These are phyloP conservation scores for Cebidichthys violaceus DNA, from an alignment of 2,113 vertebrate species.

Conservation along the genomic window DNA sequence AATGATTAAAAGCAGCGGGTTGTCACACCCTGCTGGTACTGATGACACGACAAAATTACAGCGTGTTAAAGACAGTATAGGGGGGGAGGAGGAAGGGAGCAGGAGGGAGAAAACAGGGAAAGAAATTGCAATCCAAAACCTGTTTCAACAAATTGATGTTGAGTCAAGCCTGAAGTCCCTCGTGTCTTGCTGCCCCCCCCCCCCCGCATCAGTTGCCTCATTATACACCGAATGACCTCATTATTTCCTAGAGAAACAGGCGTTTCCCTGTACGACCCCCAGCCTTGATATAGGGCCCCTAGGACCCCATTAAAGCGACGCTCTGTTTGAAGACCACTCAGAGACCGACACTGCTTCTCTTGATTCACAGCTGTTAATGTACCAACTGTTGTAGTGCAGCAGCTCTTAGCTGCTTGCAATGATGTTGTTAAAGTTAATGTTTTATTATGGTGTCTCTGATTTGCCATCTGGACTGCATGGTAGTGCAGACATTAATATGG, in stretches of 20 bases:
- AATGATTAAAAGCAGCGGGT: constrained; percentile 82
- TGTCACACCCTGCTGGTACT: constrained; percentile 73
- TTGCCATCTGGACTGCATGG: constrained; percentile 69
- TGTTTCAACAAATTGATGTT: constrained; percentile 65
- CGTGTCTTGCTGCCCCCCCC: constrained; percentile 10
- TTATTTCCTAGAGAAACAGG: constrained; percentile 75
- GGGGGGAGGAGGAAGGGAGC: constrained; percentile 13
- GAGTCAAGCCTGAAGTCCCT: constrained; percentile 65
- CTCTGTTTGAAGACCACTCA: constrained; percentile 69
- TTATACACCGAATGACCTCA: constrained; percentile 76
- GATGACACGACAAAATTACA: constrained; percentile 78
- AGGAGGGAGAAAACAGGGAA: constrained; percentile 16
- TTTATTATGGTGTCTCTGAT: constrained; percentile 68
- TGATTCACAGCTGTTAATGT: constrained; percentile 66
- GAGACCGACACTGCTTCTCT: constrained; percentile 58
- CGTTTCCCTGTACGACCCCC: constrained; percentile 63
- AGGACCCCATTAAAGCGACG: constrained; percentile 73
- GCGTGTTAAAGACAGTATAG: constrained; percentile 63
- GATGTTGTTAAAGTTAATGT: constrained; percentile 72
- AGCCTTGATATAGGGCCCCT: constrained; percentile 63
- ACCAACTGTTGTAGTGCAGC: constrained; percentile 61
- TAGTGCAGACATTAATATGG: constrained; percentile 23
- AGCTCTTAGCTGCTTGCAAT: constrained; percentile 56
- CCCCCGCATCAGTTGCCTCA: constrained; percentile 64
- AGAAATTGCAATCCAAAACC: constrained; percentile 52